Evolutionary conservation across 1,140 invertebrate genomes (phyloP).

Genomic region (Mactra quadrangularis): DNA sequence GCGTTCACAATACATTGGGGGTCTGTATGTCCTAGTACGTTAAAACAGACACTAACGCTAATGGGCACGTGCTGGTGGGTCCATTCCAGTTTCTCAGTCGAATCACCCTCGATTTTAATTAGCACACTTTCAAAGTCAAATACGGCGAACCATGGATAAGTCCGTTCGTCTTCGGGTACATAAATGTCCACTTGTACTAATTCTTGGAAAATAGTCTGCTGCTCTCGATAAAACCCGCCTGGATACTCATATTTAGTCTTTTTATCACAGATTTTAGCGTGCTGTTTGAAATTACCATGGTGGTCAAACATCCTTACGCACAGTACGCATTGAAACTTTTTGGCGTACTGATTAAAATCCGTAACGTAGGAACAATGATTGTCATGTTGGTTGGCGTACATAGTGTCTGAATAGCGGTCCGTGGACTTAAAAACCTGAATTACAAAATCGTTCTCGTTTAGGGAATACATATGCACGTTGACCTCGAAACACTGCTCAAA

Average conservation of each 20-base stretch:
- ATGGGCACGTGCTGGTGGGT: conserved; percentile 27
- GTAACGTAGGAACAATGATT: not conserved
- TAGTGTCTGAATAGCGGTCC: not conserved
- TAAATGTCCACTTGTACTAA: conserved; percentile 5
- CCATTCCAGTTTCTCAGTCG: conserved; percentile 20
- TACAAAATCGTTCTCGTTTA: conserved; percentile 74
- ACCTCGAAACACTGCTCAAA: conserved; percentile 32
- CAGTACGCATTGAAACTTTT: conserved; percentile 34
- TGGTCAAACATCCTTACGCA: conserved; percentile 8
- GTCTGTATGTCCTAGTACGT: conserved; percentile 1
- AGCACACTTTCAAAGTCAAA: conserved; percentile 26
- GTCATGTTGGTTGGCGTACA: conserved; percentile 16
- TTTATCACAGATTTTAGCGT: not conserved
- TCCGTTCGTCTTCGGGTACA: conserved; percentile 16
- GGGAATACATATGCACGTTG: not conserved
- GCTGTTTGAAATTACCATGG: not conserved
- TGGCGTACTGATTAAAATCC: conserved; percentile 1
- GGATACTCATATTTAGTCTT: conserved; percentile 16
- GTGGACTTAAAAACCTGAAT: not conserved
- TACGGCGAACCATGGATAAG: conserved; percentile 2
- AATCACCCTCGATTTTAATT: not conserved
- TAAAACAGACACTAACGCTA: conserved; percentile 6
- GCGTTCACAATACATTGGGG: conserved; percentile 25
- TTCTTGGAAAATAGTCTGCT: not conserved
- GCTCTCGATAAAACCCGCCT: conserved; percentile 6